Conservation (phyloP, 2,888 invertebrate species). For the Thera britannica region DNA sequence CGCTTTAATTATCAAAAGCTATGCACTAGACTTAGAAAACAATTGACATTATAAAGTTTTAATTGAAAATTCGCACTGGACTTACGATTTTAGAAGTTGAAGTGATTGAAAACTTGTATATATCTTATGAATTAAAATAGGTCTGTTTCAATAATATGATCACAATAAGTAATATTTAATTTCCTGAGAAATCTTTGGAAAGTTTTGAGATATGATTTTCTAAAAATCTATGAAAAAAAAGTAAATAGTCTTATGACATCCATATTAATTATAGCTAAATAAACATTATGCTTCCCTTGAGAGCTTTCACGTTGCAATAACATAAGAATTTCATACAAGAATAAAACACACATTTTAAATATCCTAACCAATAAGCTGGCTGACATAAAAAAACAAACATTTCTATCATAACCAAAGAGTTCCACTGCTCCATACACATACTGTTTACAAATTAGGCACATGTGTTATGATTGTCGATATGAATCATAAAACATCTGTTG, state of each 20-base stretch:
- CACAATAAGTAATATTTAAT: neutral
- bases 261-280: neutral
- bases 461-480: conserved; percentile 54
- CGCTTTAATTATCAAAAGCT: neutral
- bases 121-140: neutral
- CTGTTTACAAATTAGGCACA: conserved; percentile 62
- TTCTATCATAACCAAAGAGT: conserved; percentile 50
- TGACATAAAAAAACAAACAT: conserved; percentile 58
- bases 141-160: neutral
- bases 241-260: no score
- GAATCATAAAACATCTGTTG: conserved; percentile 65
- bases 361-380: conserved; percentile 22
- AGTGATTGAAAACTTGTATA: neutral
- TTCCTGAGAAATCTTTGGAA: neutral
- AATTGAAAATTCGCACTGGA: neutral
- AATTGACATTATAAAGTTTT: conserved; percentile 5
- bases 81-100: conserved; percentile 9
- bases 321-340: neutral
- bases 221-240: no score
- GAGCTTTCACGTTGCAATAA: neutral
- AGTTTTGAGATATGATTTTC: no score
- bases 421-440: conserved; percentile 42
- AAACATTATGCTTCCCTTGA: neutral
- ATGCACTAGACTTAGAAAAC: conserved; percentile 2
- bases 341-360: conserved; percentile 24